Percentiles rank a stretch among this genome's conserved stretches.
These are phyloP conservation scores for Eueides isabella DNA, from an alignment of 1,140 invertebrate genomes.

Conservation along the genomic window DNA sequence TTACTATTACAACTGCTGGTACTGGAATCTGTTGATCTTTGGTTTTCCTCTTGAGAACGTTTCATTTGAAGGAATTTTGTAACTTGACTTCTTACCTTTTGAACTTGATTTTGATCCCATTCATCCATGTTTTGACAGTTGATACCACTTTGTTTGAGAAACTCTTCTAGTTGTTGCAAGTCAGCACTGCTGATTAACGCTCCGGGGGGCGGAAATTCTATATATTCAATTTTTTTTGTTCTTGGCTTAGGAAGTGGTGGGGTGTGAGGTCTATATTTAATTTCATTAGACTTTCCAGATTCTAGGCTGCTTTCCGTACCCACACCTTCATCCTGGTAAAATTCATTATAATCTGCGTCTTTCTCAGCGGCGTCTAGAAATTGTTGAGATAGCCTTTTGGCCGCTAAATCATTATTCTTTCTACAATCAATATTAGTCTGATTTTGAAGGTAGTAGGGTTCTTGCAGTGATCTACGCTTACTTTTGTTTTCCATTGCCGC, in stretches of 20 bases:
- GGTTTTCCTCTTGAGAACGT: slow-evolving; percentile 86
- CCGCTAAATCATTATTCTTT: slow-evolving; percentile 85
- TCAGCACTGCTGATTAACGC: slow-evolving; percentile 84
- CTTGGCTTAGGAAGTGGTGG: slow-evolving; percentile 78
- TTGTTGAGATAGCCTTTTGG: slow-evolving; percentile 80
- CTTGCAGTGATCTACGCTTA: slow-evolving; percentile 88
- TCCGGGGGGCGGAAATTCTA: slow-evolving; percentile 74
- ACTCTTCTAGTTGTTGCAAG: slow-evolving; percentile 87
- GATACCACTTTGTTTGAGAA: slow-evolving; percentile 87
- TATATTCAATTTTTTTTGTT: slow-evolving; percentile 75
- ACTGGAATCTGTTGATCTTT: slow-evolving; percentile 86
- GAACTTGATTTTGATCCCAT: slow-evolving; percentile 85
- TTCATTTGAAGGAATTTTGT: slow-evolving; percentile 85
- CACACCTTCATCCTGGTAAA: slow-evolving; percentile 79
- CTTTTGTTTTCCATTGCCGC: slow-evolving; percentile 81
- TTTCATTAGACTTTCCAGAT: slow-evolving; percentile 81
- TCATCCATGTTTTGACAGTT: slow-evolving; percentile 86
- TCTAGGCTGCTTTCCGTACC: slow-evolving; percentile 81
- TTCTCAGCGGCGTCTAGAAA: slow-evolving; percentile 80
- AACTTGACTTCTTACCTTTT: slow-evolving; percentile 87
- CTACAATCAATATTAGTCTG: slow-evolving; percentile 81
- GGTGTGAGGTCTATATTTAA: slow-evolving; percentile 79
- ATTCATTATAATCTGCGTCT: slow-evolving; percentile 80
- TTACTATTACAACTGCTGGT: slow-evolving; percentile 85
- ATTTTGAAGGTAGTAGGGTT: slow-evolving; percentile 87